Base-by-base conservation (phyloP, 2,888 invertebrate genomes). In the Drosophila formosana region DNA sequence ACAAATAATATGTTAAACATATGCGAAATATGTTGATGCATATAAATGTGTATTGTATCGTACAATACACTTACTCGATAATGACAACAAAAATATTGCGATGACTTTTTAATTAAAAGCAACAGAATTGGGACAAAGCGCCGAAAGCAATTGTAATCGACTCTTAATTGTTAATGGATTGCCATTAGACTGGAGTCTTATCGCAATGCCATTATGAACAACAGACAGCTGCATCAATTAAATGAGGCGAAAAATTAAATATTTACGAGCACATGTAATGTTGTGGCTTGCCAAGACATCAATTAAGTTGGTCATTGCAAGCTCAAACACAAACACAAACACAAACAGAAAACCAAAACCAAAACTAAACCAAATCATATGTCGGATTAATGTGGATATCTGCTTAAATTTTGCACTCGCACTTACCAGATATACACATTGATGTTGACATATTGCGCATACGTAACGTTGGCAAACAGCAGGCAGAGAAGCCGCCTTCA, bases 51-150 rank as follows among this genome's bases (percentile, higher is more conserved):
- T 46, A 65, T 61, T 28, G 7, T 26, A 34, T 47, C 30, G 49
- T 11, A 18, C 41, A 55, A 41, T 56, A 32, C 53, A 32, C 53
- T 53, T 53, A 43, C 3, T 28, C 51, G 46, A 53, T 57, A 76
- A 61, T 68, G 61, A 32, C 61, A 73, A 52, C 58, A 58, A 69
- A 71, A 79, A 85, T 75, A 66, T 88, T 72, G 66, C 82, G 78
- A 75, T 86, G 81, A 80, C 87, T 83, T 88, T 88, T 86, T 88
- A 83, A 83, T 88, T 76, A 88, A 82, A 80, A 69, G 50, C 72
- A 68, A 65, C 50, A 58, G 46, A 37, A 45, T 41, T 6, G 37
- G 45, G 7, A 60, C 58, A 73, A 62, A 67, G 43, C 37, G 57
- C 43, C 52, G 62, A 78, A 25, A 51, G 63, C 68, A 43, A 50